A percentile compares a stretch with the other conserved stretches of the same genome.
phyloP scores from a whole-genome alignment of 37 sponge, comb jelly and placozoan genomes.

The Beroe ovata region DNA sequence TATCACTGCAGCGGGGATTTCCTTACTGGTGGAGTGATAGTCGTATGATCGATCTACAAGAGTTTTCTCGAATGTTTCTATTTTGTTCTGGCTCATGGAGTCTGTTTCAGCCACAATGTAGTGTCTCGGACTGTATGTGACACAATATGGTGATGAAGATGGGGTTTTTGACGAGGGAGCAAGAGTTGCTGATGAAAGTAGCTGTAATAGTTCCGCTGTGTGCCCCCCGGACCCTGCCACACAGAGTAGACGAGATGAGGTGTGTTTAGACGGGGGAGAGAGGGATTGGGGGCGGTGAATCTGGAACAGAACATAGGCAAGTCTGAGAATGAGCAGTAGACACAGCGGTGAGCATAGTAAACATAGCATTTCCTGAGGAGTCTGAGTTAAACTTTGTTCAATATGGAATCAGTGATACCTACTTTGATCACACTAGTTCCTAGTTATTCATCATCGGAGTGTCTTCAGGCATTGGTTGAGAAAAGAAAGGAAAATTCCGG shows the following conservation, averaged over 20 bases:
- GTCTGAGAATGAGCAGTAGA: not conserved
- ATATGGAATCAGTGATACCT: too few species aligned
- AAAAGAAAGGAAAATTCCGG: too few species aligned
- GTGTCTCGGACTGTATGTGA: constrained; percentile 73
- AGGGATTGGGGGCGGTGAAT: not conserved
- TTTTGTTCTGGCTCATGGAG: constrained; percentile 77
- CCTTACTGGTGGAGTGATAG: not conserved
- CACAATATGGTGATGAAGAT: not conserved
- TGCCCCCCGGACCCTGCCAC: constrained; percentile 96
- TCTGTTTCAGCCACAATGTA: constrained; percentile 84
- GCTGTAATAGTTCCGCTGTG: constrained; percentile 84
- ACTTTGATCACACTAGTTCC: too few species aligned
- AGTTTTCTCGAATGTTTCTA: constrained; percentile 70
- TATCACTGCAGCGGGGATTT: constrained; percentile 1
- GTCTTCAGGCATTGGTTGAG: too few species aligned
- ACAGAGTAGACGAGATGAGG: constrained; percentile 66
- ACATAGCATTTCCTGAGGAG: constrained; percentile 32
- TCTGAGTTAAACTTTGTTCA: too few species aligned
- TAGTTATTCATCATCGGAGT: too few species aligned
- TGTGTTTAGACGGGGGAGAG: constrained; percentile 32
- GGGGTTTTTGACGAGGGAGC: constrained; percentile 44
- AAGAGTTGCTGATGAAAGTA: constrained; percentile 74
- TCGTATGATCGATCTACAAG: not conserved
- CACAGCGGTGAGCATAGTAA: not conserved
- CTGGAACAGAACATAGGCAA: constrained; percentile 34